Conservation (phyloP, 2,797 vertebrate genomes). For the Catostomus latipinnis region DNA sequence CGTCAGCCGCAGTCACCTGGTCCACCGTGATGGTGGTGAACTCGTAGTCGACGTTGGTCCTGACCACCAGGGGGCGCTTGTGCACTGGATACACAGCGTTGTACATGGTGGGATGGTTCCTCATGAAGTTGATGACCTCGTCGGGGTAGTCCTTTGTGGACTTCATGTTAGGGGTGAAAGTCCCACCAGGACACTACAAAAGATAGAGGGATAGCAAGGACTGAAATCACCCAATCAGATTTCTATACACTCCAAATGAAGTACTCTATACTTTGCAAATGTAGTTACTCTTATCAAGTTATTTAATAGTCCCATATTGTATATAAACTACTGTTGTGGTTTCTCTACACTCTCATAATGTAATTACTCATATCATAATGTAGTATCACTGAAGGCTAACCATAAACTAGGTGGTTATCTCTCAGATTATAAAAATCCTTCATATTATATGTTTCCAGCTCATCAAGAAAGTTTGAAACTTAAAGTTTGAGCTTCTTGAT, state of each 20-base stretch:
- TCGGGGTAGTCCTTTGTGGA: constrained; percentile 99
- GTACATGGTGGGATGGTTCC: constrained; percentile 96
- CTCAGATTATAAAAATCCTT: neutral
- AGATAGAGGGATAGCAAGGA: neutral
- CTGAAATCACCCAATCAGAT: neutral
- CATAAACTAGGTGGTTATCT: neutral
- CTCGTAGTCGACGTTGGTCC: constrained; percentile 93
- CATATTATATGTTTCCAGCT: neutral
- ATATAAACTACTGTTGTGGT: neutral
- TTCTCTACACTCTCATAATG: neutral
- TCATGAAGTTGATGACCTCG: constrained; percentile 99
- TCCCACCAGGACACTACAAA: constrained; percentile 92
- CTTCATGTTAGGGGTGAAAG: constrained; percentile 98
- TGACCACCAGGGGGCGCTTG: constrained; percentile 93
- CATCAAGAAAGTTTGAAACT: neutral
- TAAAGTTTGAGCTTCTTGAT: neutral
- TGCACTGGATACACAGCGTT: constrained; percentile 93
- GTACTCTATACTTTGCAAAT: neutral
- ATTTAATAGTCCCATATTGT: neutral
- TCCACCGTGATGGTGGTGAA: constrained; percentile 97
- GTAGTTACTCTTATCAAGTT: neutral
- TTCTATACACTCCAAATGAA: neutral
- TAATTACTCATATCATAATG: neutral
- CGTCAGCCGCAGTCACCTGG: constrained; percentile 96
- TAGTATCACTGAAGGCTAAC: neutral